A percentile compares a stretch with the other conserved stretches of the same genome.
phyloP scores from a whole-genome alignment of 64 coral and sea anemone species.

The Montipora sp. region DNA sequence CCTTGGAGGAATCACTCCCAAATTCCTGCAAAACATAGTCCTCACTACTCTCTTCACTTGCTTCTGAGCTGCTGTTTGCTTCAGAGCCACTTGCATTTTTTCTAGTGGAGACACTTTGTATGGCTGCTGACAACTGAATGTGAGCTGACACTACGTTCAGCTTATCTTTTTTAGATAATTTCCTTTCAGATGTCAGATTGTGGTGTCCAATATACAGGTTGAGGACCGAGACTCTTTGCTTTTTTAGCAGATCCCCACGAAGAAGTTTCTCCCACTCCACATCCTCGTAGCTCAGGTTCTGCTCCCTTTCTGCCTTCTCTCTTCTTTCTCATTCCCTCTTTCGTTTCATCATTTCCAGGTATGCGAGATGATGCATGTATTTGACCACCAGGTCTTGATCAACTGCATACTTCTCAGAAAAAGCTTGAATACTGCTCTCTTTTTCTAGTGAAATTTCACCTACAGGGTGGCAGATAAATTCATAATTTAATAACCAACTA shows the following conservation, averaged over 20 bases:
- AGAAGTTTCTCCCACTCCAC: not conserved
- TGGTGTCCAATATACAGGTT: too few relatives aligned
- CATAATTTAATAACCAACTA: not conserved
- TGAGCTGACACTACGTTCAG: too few relatives aligned
- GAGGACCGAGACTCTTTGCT: not conserved
- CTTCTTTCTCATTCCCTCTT: not conserved
- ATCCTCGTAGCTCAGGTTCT: not conserved
- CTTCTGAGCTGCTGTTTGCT: too few relatives aligned
- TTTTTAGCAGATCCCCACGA: not conserved
- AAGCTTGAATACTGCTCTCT: conserved; percentile 2
- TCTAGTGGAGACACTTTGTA: too few relatives aligned
- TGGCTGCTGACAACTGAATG: too few relatives aligned
- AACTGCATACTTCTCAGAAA: conserved; percentile 1
- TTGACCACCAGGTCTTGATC: not conserved
- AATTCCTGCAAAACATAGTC: too few relatives aligned
- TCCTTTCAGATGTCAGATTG: not conserved
- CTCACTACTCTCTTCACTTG: too few relatives aligned
- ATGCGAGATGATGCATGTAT: conserved; percentile 4
- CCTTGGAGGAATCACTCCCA: too few relatives aligned
- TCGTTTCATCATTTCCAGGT: not conserved
- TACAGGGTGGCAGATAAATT: not conserved
- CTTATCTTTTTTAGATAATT: not conserved
- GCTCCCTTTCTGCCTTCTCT: not conserved
- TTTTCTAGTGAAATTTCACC: conserved; percentile 1
- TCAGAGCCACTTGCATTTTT: too few relatives aligned